Conservation (phyloP, 2,888 invertebrate species). For the Amblyjoppa fuscipennis region DNA sequence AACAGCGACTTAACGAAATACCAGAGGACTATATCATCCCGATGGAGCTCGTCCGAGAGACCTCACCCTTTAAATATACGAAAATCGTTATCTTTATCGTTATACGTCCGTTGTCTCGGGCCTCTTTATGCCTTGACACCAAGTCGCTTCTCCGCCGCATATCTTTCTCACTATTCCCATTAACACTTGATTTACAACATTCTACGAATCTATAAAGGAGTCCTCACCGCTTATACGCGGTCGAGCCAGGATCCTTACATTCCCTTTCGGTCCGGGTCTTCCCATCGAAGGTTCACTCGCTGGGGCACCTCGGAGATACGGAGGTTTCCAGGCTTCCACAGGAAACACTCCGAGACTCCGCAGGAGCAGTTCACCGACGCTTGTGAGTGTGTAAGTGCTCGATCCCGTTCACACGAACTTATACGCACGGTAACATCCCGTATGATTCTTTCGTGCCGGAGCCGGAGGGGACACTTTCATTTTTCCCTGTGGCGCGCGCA, state of each 20-base stretch:
- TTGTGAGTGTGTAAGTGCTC: constrained; percentile 34
- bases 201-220: constrained; percentile 84
- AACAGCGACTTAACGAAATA: not conserved
- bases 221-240: constrained; percentile 70
- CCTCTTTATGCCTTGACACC: constrained; percentile 82
- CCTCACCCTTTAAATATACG: constrained; percentile 4
- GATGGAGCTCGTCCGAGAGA: not conserved
- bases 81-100: constrained; percentile 83
- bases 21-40: constrained; percentile 10
- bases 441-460: constrained; percentile 43
- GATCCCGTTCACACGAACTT: constrained; percentile 51
- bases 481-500: constrained; percentile 54
- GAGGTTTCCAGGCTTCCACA: constrained; percentile 20
- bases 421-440: constrained; percentile 35
- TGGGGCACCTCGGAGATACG: constrained; percentile 50
- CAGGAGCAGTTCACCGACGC: constrained; percentile 26
- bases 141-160: not conserved
- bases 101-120: constrained; percentile 83
- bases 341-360: constrained; percentile 23
- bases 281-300: constrained; percentile 44
- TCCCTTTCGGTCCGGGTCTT: constrained; percentile 38
- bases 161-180: constrained; percentile 74
- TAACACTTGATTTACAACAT: constrained; percentile 85
- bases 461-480: constrained; percentile 63
- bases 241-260: constrained; percentile 65